Base-by-base conservation (phyloP, 2,888 invertebrate genomes). In the Nomada lathburiana region DNA sequence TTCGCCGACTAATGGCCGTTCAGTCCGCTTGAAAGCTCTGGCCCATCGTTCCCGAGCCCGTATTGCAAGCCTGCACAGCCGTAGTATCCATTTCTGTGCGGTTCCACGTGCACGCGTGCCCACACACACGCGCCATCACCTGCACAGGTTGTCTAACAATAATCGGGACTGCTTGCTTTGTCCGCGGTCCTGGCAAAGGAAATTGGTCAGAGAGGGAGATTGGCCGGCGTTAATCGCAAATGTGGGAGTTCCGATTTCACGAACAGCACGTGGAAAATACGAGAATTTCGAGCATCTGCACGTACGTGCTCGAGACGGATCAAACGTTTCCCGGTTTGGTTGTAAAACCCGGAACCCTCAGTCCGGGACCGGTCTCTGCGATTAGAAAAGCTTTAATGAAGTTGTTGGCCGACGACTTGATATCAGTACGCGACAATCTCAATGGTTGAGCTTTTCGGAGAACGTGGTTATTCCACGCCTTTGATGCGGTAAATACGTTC, bases 1-100 rank as follows among this genome's bases (percentile, higher is more conserved):
- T 86, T 82, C 84, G 81, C 81, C 80, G 83, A 81, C 88, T 90
- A 90, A 90, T 90, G 90, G 89, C 85, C 87, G 89, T 90, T 90
- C 88, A 86, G 86, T 85, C 71, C 76, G 85, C 82, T 86, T 86
- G 88, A 89, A 89, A 87, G 88, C 83, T 75, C 63, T 68, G 73
- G 73, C 70, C 73, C 82, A 79, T 79, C 84, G 85, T 77, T 77
- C 72, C 53, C 77, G 9, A 65, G 59, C 65, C 9, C 74, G 72
- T 71, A 70, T 79, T 59, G 72, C 82, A n/a, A 82, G 57, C 13
- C 68, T 59, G 42, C 70, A 50, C 75, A 44, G 57, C 73, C 63
- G 53, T 44, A 55, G 76, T 72, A 77, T 74, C 74, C 82, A 74
- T 82, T 82, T 71, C 74, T 71, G 36, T 55, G 42, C 67, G 52